phyloP scores from a whole-genome alignment of 2,888 invertebrate genomes.

The Leistus spinibarbis region DNA sequence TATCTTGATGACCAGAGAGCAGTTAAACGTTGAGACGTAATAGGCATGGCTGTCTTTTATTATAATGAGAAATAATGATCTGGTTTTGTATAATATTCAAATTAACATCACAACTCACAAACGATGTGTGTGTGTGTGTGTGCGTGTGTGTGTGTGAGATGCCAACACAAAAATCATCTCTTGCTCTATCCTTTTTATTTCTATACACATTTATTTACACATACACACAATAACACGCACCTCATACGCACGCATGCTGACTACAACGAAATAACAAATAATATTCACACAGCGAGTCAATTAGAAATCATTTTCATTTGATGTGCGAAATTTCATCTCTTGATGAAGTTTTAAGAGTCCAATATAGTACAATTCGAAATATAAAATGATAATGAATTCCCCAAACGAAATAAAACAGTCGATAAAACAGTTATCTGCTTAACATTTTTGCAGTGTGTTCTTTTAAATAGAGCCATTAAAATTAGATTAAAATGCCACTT shows the following conservation, averaged over 20 bases:
- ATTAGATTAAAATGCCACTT: slow-evolving; percentile 10
- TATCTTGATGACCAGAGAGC: slow-evolving; percentile 38
- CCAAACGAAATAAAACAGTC: neutral
- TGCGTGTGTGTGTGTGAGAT: slow-evolving; percentile 21
- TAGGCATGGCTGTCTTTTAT: slow-evolving; percentile 37
- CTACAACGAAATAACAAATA: too few relatives aligned
- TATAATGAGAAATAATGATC: slow-evolving; percentile 39
- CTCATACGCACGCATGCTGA: too few relatives aligned
- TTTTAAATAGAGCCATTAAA: slow-evolving; percentile 21
- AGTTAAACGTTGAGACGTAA: slow-evolving; percentile 31
- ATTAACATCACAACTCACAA: slow-evolving; percentile 38
- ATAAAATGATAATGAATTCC: neutral
- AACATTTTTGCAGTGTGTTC: neutral
- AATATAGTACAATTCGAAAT: neutral
- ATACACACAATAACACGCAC: too few relatives aligned
- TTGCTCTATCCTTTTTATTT: too few relatives aligned
- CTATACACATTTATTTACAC: too few relatives aligned
- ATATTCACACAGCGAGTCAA: too few relatives aligned
- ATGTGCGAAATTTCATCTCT: too few relatives aligned
- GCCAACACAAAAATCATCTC: too few relatives aligned
- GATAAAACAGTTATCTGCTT: neutral
- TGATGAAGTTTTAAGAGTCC: too few relatives aligned
- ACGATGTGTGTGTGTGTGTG: slow-evolving; percentile 24
- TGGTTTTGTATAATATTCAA: slow-evolving; percentile 39
- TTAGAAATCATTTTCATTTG: too few relatives aligned